These are phyloP conservation scores for Ooceraea biroi DNA, from an alignment of 1,140 invertebrate genomes.

Conservation along the genomic window DNA sequence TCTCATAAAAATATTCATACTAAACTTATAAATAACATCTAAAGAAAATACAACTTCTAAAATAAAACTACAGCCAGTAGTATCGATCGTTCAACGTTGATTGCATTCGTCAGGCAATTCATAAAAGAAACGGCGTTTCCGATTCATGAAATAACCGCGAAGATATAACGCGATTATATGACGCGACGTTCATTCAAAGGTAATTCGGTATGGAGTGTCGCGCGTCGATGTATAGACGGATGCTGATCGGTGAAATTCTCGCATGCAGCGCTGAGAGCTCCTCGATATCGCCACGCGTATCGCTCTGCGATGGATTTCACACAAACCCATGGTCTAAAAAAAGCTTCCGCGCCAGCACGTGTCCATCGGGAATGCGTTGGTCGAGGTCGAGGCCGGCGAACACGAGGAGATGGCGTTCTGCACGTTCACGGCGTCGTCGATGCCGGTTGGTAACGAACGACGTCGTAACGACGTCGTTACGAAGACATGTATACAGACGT, in stretches of 20 bases:
- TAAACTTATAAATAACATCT: too few species aligned
- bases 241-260: neutral
- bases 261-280: neutral
- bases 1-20: too few species aligned
- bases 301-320: slow-evolving; percentile 1
- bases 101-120: too few species aligned
- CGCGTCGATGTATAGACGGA: slow-evolving; percentile 32
- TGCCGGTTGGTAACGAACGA: slow-evolving; percentile 68
- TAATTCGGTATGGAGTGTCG: slow-evolving; percentile 33
- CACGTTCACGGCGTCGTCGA: slow-evolving; percentile 18
- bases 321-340: slow-evolving; percentile 13
- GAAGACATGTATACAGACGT: slow-evolving; percentile 80
- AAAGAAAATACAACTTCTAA: too few species aligned
- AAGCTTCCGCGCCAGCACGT: slow-evolving; percentile 1
- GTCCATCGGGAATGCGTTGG: slow-evolving; percentile 45
- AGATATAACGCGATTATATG: slow-evolving; percentile 7
- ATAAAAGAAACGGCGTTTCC: neutral
- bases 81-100: too few species aligned
- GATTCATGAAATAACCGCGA: slow-evolving; percentile 9
- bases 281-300: neutral
- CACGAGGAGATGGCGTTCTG: slow-evolving; percentile 62
- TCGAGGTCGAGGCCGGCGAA: slow-evolving; percentile 63
- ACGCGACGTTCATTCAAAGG: slow-evolving; percentile 39
- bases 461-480: slow-evolving; percentile 82
- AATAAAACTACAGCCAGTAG: too few species aligned